These are phyloP conservation scores for Octodon degus DNA, from an alignment of 2,113 vertebrate species.

Conservation along the genomic window DNA sequence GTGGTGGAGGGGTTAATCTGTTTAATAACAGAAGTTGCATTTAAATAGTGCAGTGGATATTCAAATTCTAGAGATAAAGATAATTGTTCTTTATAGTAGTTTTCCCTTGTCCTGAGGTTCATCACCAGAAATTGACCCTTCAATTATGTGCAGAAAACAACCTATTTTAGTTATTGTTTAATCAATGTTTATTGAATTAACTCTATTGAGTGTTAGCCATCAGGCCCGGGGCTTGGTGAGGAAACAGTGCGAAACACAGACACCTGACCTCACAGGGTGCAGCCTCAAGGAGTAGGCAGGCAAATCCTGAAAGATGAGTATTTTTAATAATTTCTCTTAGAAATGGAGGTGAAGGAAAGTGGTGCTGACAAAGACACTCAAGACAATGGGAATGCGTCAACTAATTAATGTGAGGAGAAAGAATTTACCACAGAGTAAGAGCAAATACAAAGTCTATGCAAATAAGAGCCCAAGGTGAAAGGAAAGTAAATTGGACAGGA, in stretches of 20 bases:
- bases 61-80: not conserved
- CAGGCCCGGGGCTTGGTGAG: not conserved
- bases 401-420: not conserved
- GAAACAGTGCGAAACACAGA: not conserved
- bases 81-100: not conserved
- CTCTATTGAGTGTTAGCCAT: not conserved
- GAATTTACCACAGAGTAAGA: not conserved
- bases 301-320: not conserved
- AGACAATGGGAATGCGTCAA: not conserved
- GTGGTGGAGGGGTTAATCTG: not conserved
- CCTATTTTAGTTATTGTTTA: not conserved
- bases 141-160: not conserved
- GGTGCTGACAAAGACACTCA: not conserved
- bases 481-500: not conserved
- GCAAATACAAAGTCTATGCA: not conserved
- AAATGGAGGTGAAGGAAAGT: not conserved
- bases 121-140: not conserved
- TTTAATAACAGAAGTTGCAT: not conserved
- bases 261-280: not conserved
- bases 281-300: not conserved
- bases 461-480: not conserved
- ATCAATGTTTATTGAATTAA: not conserved
- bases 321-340: not conserved
- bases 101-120: not conserved
- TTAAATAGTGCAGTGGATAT: not conserved